These are phyloP conservation scores for Rattus norvegicus DNA, from an alignment of 2,113 vertebrate genomes.

Conservation along the genomic window DNA sequence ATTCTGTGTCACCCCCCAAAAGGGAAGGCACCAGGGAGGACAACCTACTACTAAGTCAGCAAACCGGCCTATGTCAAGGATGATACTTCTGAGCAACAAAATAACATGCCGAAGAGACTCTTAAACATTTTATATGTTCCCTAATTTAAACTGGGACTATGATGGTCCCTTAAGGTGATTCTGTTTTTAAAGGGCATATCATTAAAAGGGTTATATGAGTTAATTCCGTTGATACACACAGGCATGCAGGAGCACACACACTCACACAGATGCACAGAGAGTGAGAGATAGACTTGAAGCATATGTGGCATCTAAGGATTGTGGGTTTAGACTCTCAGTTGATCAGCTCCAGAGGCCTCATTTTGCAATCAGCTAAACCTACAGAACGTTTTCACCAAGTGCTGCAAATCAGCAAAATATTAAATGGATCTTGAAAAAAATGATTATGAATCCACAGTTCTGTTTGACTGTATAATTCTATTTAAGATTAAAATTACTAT, in stretches of 20 bases:
- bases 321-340: slow-evolving; percentile 86
- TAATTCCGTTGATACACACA: slow-evolving; percentile 77
- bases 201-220: slow-evolving; percentile 80
- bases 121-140: slow-evolving; percentile 77
- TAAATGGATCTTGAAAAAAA: slow-evolving; percentile 94
- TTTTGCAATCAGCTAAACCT: slow-evolving; percentile 91
- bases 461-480: slow-evolving; percentile 98
- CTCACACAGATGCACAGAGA: slow-evolving; percentile 70
- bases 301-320: slow-evolving; percentile 78
- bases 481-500: slow-evolving; percentile 99
- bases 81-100: slow-evolving; percentile 80
- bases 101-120: slow-evolving; percentile 81
- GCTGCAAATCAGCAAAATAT: slow-evolving; percentile 94
- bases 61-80: slow-evolving; percentile 78
- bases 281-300: slow-evolving; percentile 82
- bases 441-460: slow-evolving; percentile 93
- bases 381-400: slow-evolving; percentile 93
- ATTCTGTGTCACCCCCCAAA: slow-evolving; percentile 40
- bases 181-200: slow-evolving; percentile 83
- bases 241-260: neutral
- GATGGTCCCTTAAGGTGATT: slow-evolving; percentile 83
- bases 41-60: slow-evolving; percentile 69
- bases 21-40: neutral
- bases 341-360: slow-evolving; percentile 87
- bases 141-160: slow-evolving; percentile 80